Percentiles rank a stretch among this genome's conserved stretches.
These are phyloP conservation scores for Amphipyra berbera DNA, from an alignment of 2,888 invertebrate genomes.

Conservation along the genomic window DNA sequence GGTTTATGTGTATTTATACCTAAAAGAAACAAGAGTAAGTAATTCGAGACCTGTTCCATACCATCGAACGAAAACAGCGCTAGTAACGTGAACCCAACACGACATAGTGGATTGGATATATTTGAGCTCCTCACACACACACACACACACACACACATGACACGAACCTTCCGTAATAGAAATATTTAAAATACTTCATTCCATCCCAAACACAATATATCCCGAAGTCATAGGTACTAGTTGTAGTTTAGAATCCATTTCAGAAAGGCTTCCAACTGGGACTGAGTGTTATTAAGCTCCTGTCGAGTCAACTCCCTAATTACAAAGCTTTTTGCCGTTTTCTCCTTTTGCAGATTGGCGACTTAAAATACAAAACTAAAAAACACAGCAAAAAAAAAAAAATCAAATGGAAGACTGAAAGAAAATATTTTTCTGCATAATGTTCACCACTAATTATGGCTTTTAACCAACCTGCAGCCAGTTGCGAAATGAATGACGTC, in stretches of 20 bases:
- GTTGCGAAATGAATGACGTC: conserved; percentile 44
- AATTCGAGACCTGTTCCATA: conserved; percentile 31
- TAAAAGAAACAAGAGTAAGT: conserved; percentile 16
- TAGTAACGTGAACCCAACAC: conserved; percentile 24
- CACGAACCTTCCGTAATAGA: conserved; percentile 29
- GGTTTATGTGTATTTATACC: neutral
- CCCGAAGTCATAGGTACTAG: conserved; percentile 42
- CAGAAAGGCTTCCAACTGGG: conserved; percentile 61
- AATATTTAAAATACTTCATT: conserved; percentile 51
- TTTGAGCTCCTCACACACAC: conserved; percentile 30
- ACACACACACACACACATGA: conserved; percentile 22
- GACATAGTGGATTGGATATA: conserved; percentile 28
- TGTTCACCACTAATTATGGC: conserved; percentile 45
- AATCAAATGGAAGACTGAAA: conserved; percentile 54
- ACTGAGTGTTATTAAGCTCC: conserved; percentile 69
- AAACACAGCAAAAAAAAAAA: conserved; percentile 50
- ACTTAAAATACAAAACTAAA: conserved; percentile 62
- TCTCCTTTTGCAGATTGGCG: conserved; percentile 64
- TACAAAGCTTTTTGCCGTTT: conserved; percentile 67
- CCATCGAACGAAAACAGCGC: conserved; percentile 32
- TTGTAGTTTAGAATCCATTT: conserved; percentile 58
- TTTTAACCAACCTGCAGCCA: conserved; percentile 39
- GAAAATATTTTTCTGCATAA: conserved; percentile 51
- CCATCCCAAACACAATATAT: conserved; percentile 41
- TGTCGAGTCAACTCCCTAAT: conserved; percentile 71